A percentile compares a stretch with the other conserved stretches of the same genome.
phyloP scores from a whole-genome alignment of 2,113 vertebrate species.

The Merops nubicus region DNA sequence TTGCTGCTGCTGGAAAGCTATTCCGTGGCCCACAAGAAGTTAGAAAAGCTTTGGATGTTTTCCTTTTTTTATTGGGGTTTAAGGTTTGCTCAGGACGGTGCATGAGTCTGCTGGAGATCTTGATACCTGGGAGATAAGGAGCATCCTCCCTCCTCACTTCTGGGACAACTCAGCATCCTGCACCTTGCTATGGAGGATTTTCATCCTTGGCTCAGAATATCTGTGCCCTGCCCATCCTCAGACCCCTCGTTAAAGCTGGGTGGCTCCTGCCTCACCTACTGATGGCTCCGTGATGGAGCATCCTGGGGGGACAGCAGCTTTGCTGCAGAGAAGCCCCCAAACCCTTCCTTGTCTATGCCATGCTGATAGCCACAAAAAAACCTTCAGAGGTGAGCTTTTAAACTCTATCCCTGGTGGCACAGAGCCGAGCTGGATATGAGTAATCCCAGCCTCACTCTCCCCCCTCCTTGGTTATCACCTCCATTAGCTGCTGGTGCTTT shows the following conservation, averaged over 20 bases:
- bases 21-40: not conserved
- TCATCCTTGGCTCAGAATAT: not conserved
- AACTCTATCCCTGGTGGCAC: not conserved
- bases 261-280: not conserved
- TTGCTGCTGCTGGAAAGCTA: not conserved
- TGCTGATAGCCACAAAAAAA: not conserved
- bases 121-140: too few relatives aligned
- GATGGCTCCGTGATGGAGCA: accelerated
- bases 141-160: not conserved
- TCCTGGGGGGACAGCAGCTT: not conserved
- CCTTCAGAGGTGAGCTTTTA: not conserved
- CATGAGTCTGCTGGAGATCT: not conserved
- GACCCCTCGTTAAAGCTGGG: not conserved
- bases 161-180: not conserved
- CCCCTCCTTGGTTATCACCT: not conserved
- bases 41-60: not conserved
- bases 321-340: not conserved
- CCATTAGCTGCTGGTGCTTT: not conserved
- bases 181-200: not conserved
- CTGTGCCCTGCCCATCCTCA: not conserved
- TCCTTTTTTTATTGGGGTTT: not conserved
- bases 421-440: not conserved
- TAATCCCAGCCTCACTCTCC: not conserved
- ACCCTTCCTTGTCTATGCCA: not conserved
- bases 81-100: not conserved